Base-by-base conservation (phyloP, 2,113 vertebrate species). In the Theristicus caerulescens region DNA sequence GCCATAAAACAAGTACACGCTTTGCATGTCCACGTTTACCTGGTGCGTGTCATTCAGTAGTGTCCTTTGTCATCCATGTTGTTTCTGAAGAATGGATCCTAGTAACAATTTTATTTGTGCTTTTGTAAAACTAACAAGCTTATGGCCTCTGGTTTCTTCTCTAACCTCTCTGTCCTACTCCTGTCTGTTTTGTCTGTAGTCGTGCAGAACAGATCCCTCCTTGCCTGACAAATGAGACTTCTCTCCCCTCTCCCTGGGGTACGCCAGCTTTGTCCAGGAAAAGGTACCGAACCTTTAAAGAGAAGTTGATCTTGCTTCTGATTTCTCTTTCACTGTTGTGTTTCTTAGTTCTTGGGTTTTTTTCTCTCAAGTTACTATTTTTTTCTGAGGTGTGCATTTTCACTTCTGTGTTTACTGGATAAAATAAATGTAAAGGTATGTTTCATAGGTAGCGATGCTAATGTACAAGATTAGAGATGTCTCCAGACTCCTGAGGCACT, bases 141-240 rank as follows among this genome's bases (percentile, higher is more conserved):
- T 95, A 92, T 54, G 34, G 49, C 93, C 83, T 95, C 87, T 93
- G 94, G 94, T 97, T 96, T 98, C 95, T 98, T 96, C 96, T 96
- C 97, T 98, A 98, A 98, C 97, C 88, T 97, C 93, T 98, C 97
- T 98, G 92, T 98, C 97, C 97, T 95, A 78, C 84, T 94, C 96
- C 73, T 98, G 97, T 98, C 98, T 98, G 97, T 98, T 98, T 98
- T 97, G 97, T 98, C 97, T 98, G 98, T 99, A 99, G 99, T 99
- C 99, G 98, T 98, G 99, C 99, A 95, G 99, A 99, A 98, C 99
- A 99, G 98, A 98, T 99, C 83, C 99, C 99, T 98, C 99, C 99
- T 98, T 99, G 99, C 98, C 98, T 99, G 99, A 99, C 99, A 98
- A 99, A 99, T 92, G 99, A 99, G 98, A 99, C 99, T 98, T 99